Conservation (phyloP, 2,888 invertebrate species). For the Smittia aterrima region DNA sequence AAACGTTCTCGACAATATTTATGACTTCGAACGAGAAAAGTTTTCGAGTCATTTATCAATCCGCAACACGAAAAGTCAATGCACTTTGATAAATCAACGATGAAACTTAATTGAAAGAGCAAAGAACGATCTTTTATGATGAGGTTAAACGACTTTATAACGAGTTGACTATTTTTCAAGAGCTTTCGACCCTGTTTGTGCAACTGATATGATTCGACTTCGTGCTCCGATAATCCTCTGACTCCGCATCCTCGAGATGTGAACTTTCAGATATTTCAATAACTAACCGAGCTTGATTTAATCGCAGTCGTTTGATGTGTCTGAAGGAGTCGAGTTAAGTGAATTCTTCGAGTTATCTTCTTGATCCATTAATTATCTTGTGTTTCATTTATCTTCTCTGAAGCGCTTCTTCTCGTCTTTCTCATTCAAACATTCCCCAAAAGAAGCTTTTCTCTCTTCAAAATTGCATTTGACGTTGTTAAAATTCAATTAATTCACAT, state of each 20-base stretch:
- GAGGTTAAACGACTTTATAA: not conserved
- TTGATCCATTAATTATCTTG: too few species aligned
- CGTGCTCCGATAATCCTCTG: conserved; percentile 25
- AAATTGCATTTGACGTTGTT: not conserved
- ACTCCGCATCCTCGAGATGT: not conserved
- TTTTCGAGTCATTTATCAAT: too few species aligned
- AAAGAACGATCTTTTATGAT: not conserved
- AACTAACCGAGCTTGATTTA: too few species aligned
- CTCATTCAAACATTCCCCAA: too few species aligned
- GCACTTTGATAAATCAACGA: conserved; percentile 3
- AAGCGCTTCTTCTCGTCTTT: not conserved
- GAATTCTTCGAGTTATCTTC: too few species aligned
- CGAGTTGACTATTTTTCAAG: not conserved
- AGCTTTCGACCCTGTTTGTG: not conserved
- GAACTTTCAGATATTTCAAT: not conserved
- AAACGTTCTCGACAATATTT: not conserved
- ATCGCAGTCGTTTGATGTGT: too few species aligned
- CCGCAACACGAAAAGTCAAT: not conserved
- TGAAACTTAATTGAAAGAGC: not conserved
- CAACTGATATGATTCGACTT: not conserved
- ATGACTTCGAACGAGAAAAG: not conserved
- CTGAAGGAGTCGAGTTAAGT: too few species aligned
- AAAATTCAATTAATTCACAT: conserved; percentile 14
- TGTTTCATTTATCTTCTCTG: not conserved
- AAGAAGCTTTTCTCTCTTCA: not conserved